These are phyloP conservation scores for Ophiothrix spiculata DNA, from an alignment of 35 echinoderm and acorn worm species.

Conservation along the genomic window DNA sequence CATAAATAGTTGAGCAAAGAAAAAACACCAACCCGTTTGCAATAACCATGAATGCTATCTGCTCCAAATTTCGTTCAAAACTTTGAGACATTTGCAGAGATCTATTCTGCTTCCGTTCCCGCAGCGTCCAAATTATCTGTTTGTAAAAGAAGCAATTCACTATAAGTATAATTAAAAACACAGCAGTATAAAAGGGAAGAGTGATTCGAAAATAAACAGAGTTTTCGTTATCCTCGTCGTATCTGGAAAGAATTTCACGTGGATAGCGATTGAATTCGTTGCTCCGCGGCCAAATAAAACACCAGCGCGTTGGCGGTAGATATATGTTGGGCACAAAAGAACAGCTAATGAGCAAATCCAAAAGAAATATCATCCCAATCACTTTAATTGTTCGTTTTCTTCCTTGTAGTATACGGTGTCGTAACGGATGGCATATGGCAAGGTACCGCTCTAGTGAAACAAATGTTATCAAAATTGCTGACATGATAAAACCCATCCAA, in stretches of 20 bases:
- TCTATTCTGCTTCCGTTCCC: background rate
- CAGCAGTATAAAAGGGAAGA: background rate
- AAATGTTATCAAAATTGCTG: background rate
- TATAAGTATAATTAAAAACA: background rate
- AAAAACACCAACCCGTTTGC: background rate
- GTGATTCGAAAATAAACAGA: background rate
- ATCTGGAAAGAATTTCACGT: background rate
- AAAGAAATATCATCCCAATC: background rate
- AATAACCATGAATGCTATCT: background rate
- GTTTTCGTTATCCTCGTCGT: background rate
- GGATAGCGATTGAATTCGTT: background rate
- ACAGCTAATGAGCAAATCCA: background rate
- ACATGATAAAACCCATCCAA: too few species aligned
- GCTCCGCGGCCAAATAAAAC: background rate
- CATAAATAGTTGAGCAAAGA: too few species aligned
- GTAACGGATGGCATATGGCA: background rate
- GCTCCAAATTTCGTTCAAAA: background rate
- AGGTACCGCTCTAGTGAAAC: background rate
- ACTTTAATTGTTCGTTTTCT: background rate
- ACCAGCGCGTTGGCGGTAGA: background rate
- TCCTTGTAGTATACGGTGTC: background rate
- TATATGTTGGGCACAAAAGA: background rate
- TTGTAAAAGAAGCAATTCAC: background rate
- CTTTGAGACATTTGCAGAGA: background rate
- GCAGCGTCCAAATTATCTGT: background rate